Evolutionary conservation across 2,113 vertebrate genomes (phyloP), one percentile per base, ranked within the genome.

Genomic region (Phocoena sinus): DNA sequence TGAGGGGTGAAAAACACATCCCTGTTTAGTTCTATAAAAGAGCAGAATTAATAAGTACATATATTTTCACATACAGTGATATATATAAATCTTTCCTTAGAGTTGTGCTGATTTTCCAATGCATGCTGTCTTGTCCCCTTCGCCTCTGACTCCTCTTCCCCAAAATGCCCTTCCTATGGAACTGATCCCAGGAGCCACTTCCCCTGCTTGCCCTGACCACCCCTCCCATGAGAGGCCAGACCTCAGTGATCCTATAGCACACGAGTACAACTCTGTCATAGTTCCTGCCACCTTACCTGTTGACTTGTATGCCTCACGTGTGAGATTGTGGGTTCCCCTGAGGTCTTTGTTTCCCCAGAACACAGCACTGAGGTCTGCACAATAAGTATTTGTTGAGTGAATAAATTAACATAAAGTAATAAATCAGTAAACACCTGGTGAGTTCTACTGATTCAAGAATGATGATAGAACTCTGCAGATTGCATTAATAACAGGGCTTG

Each of bases 11-110:
- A 38, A 97, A 97, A 84, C 28, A 76, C 47, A 80, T 88, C 18
- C 12, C 12, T 94, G 15, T 31, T 97, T 94, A 36, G 17, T 67
- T 47, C 91, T 84, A 91, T 97, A 90, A 97, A 44, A 91, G 15
- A 70, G 84, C 17, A 70, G 28, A 88, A 33, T 60, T 71, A 92
- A 81, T 96, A 97, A 90, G 60, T 90, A 90, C 56, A 94, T 26
- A 89, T 33, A 58, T 90, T 95, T 77, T 82, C 41, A 76, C 13
- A 65, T 26, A 38, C 8, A 31, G 25, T 79, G 13, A 26, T 38
- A 63, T 76, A 41, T 56, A 25, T 87, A 53, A 21, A 38, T 26
- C 44, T 80, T 44, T 82, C 38, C 88, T 94, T 58, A 31, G 20
- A 79, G 3, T 62, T 47, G 18, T 67, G 10, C 28, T 44, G 38